phyloP scores from a whole-genome alignment of 2,797 vertebrate genomes.

The Falco peregrinus region DNA sequence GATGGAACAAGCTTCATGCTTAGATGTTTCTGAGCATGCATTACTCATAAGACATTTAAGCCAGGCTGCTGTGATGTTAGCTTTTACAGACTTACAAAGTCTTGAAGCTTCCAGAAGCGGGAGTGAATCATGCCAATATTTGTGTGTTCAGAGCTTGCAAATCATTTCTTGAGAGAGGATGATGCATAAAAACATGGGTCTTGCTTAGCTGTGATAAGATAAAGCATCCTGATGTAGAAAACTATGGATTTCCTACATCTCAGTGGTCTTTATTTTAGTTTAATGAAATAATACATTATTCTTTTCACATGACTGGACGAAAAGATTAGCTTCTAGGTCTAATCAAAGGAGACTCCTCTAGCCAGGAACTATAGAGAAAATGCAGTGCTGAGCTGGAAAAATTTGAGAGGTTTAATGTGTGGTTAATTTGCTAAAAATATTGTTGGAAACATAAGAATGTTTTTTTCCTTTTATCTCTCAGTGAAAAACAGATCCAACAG shows the following conservation, averaged over 20 bases:
- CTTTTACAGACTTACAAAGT: neutral
- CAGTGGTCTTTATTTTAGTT: neutral
- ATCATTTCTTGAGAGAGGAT: neutral
- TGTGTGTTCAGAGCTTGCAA: neutral
- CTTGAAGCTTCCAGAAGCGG: neutral
- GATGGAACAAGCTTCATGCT: neutral
- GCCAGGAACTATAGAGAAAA: neutral
- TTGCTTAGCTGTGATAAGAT: neutral
- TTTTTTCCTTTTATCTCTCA: conserved; percentile 41
- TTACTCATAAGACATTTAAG: neutral
- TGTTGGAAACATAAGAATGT: neutral
- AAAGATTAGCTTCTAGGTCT: neutral
- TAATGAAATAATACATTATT: neutral
- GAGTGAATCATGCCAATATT: neutral
- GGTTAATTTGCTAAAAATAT: conserved; percentile 58
- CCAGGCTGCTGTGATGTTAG: neutral
- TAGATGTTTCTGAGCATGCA: neutral
- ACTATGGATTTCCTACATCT: neutral
- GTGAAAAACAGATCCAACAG: conserved; percentile 5
- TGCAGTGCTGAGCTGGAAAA: conserved; percentile 2
- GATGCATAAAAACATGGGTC: neutral
- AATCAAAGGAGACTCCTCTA: neutral
- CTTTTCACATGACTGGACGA: neutral
- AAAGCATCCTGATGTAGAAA: neutral
- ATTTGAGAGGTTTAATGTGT: conserved; percentile 23